Base-by-base conservation (phyloP, 2,113 vertebrate genomes). In the Lontra canadensis region DNA sequence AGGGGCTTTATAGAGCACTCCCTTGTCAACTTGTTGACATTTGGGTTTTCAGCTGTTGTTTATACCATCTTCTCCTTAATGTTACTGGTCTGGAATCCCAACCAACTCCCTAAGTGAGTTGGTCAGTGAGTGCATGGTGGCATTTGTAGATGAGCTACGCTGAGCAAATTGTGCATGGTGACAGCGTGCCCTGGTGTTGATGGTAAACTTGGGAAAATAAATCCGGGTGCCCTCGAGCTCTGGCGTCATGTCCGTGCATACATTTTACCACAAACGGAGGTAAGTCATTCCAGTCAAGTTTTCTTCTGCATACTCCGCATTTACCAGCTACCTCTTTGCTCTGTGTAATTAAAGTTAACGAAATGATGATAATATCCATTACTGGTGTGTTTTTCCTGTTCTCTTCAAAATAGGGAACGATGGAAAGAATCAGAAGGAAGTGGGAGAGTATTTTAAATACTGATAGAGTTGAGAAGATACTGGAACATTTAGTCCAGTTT, bases 381-480 rank as follows among this genome's bases (percentile, higher is more conserved):
- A 3, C 34, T 26, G 61, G 57, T 85, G 36, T 39, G 4, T 44
- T 92, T 97, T 94, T 91, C 39, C 65, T 85, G 44, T 90, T 86
- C 47, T 73, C 26, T 83, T 93, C 78, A 39, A 74, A 90, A 63
- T 86, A 59, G 2, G 15, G 47, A 73, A 59, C 39, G 23, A n/a
- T 10, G 55, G 34, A 57, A 73, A 85, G 81, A 87, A 88, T 96
- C 67, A 49, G 55, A 36, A 67, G 39, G n/a, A 69, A 17, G 47
- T 73, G 29, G 20, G 39, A 49, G 36, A 88, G 18, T 18, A 29
- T 71, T 81, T 85, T 44, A 55, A 36, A 25, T 84, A 57, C 21
- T 87, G 67, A 47, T 89, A 52, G 59, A 79, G 25, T 69, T 88
- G 47, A 80, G 57, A 36, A 88, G 42, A 42, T 83, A 36, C 3